Evolutionary conservation across 1,140 invertebrate genomes (phyloP).

Genomic region (Sminthurides bifidus): DNA sequence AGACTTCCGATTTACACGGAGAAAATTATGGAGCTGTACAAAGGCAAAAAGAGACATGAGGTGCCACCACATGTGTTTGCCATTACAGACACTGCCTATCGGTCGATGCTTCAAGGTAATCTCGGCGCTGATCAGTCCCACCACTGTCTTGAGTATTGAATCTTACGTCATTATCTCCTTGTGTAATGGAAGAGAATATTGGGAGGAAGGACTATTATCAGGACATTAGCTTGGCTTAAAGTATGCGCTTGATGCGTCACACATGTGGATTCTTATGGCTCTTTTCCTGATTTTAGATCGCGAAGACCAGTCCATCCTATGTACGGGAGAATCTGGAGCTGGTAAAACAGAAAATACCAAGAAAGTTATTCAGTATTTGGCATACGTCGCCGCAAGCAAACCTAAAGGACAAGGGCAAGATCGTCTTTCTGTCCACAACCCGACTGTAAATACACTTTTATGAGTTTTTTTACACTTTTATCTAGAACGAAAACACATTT

Average conservation of each 20-base stretch:
- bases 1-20: conserved; percentile 97
- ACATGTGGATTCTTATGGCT: not conserved
- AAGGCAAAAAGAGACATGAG: conserved; percentile 98
- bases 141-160: not conserved
- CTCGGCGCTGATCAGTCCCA: no score
- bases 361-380: conserved; percentile 99
- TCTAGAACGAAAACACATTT: no score
- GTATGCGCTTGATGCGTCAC: not conserved
- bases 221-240: no score
- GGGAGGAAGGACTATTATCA: no score
- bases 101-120: conserved; percentile 99
- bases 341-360: conserved; percentile 99
- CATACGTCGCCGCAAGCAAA: conserved; percentile 93
- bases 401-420: conserved; percentile 55
- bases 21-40: conserved; percentile 98
- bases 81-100: conserved; percentile 95
- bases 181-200: no score
- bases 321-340: conserved; percentile 99
- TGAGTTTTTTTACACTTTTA: not conserved
- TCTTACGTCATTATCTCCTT: no score
- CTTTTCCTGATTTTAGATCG: conserved; percentile 54
- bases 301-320: conserved; percentile 98
- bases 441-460: conserved; percentile 51
- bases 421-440: conserved; percentile 35
- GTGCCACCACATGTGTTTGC: conserved; percentile 99